These are phyloP conservation scores for Todiramphus chloris DNA, from an alignment of 2,113 vertebrate genomes.

Conservation along the genomic window DNA sequence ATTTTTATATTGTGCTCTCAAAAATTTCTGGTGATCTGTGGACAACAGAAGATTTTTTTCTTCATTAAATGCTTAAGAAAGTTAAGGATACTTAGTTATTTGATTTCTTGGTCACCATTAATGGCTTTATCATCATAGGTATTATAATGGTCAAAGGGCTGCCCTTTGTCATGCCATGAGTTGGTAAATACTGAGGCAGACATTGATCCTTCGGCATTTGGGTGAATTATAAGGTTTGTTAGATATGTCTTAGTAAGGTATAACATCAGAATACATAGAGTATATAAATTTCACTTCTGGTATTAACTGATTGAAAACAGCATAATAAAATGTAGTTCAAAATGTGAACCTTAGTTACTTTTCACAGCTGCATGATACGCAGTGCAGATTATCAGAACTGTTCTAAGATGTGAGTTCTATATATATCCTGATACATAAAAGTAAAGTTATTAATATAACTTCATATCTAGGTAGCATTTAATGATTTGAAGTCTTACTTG, in stretches of 20 bases:
- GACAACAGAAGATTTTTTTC: background rate
- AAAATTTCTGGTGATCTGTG: background rate
- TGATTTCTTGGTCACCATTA: background rate
- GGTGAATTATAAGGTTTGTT: background rate
- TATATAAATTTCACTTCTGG: background rate
- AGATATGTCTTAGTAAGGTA: background rate
- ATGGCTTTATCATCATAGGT: background rate
- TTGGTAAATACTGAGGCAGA: background rate
- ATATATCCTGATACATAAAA: background rate
- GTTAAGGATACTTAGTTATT: background rate
- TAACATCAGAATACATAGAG: background rate
- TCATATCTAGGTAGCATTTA: background rate
- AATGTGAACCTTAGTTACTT: background rate
- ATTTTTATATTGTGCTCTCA: background rate
- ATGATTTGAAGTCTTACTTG: background rate
- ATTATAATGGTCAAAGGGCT: background rate
- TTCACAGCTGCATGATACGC: fast-evolving
- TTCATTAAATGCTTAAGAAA: background rate
- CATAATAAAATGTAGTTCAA: background rate
- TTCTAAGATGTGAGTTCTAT: background rate
- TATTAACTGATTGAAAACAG: background rate
- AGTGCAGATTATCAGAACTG: background rate
- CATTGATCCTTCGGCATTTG: background rate
- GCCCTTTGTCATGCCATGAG: background rate
- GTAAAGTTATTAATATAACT: background rate